Conservation (phyloP, 2,888 invertebrate genomes). For the Anorthoa munda region DNA sequence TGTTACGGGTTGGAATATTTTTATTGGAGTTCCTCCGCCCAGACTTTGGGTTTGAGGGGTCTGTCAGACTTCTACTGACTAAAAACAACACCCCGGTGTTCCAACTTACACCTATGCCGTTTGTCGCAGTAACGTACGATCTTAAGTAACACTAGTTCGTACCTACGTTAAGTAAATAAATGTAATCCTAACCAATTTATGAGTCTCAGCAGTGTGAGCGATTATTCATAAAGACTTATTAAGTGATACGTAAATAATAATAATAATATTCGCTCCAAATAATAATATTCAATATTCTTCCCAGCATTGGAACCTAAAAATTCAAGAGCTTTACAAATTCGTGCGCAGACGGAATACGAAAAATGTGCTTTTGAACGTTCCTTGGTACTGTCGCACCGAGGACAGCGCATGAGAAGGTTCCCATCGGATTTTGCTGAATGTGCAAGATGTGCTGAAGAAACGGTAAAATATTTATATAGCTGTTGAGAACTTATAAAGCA, state of each 20-base stretch:
- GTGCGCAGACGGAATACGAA: conserved; percentile 85
- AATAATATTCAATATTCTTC: neutral
- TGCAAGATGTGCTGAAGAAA: conserved; percentile 85
- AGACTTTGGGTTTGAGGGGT: too few species aligned
- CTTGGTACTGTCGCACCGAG: conserved; percentile 81
- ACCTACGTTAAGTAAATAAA: too few species aligned
- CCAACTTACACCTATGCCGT: too few species aligned
- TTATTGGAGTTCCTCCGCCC: too few species aligned
- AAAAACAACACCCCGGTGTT: too few species aligned
- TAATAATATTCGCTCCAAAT: too few species aligned
- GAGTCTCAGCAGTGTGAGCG: neutral
- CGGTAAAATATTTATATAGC: conserved; percentile 71
- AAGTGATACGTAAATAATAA: neutral
- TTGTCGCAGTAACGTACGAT: too few species aligned
- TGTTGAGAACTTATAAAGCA: neutral
- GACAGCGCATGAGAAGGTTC: conserved; percentile 75
- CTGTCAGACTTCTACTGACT: too few species aligned
- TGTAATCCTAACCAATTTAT: neutral
- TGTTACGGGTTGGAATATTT: too few species aligned
- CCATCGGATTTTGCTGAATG: conserved; percentile 86
- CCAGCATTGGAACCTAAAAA: conserved; percentile 85
- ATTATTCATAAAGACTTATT: neutral
- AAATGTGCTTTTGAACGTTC: conserved; percentile 85
- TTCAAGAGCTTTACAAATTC: conserved; percentile 83
- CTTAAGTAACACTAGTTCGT: too few species aligned